These are phyloP conservation scores for Psophia crepitans DNA, from an alignment of 2,113 vertebrate species.

Conservation along the genomic window DNA sequence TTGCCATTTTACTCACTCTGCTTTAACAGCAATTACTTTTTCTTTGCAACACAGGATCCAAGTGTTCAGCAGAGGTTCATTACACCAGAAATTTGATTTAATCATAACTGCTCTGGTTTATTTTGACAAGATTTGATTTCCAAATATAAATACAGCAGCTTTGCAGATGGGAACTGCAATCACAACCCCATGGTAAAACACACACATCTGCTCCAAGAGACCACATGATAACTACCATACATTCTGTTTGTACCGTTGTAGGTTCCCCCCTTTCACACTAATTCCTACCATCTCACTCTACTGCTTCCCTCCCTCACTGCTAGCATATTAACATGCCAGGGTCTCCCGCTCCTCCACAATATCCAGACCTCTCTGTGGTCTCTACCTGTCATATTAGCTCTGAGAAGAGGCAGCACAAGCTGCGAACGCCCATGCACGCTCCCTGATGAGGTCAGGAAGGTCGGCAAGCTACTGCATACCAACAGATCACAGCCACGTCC, in stretches of 20 bases:
- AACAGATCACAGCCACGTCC: background rate
- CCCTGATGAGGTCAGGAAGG: background rate
- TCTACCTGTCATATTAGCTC: no score
- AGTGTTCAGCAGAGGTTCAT: background rate
- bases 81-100: background rate
- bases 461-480: background rate
- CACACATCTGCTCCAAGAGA: background rate
- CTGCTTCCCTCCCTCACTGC: background rate
- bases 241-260: background rate
- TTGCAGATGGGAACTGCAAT: background rate
- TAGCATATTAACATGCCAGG: background rate
- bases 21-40: background rate
- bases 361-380: background rate
- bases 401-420: background rate
- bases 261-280: background rate
- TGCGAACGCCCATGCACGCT: background rate
- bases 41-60: background rate
- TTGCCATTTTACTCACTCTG: background rate
- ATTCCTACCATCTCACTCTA: background rate
- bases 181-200: background rate
- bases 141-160: background rate
- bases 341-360: background rate
- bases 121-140: background rate
- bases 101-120: background rate
- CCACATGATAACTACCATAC: background rate